phyloP scores from a whole-genome alignment of 2,113 vertebrate species.

The Alectura lathami region DNA sequence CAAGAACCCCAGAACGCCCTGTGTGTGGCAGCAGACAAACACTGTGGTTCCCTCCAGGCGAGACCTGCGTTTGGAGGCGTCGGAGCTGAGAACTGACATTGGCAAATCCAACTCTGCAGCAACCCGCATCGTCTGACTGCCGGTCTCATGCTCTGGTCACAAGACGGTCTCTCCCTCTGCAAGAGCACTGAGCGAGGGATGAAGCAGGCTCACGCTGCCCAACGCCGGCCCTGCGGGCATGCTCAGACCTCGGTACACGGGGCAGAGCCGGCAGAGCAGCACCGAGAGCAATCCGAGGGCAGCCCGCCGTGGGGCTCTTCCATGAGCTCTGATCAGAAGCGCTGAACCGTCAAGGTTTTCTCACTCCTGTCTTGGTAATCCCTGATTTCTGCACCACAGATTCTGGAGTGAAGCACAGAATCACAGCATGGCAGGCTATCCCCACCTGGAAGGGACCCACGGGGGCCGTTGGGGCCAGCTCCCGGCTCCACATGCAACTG shows the following conservation, averaged over 20 bases:
- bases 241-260: neutral
- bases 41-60: neutral
- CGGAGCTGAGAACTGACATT: neutral
- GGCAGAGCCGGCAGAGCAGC: neutral
- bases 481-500: neutral
- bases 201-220: slow-evolving; percentile 60
- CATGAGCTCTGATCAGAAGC: neutral
- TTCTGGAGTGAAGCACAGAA: neutral
- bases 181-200: slow-evolving; percentile 30
- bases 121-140: slow-evolving; percentile 45
- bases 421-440: neutral
- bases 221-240: slow-evolving; percentile 27
- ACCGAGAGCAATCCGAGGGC: neutral
- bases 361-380: neutral
- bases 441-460: neutral
- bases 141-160: slow-evolving; percentile 54
- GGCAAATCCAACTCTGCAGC: slow-evolving; percentile 4
- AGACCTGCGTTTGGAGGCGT: neutral
- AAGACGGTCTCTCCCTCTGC: slow-evolving; percentile 16
- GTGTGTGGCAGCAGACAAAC: neutral
- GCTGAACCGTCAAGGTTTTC: neutral
- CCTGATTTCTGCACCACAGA: neutral
- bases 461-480: neutral
- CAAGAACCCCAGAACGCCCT: rapidly evolving
- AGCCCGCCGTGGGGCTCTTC: neutral